Conservation (phyloP, 2,113 vertebrate genomes). For the Chascanopsetta lugubris region DNA sequence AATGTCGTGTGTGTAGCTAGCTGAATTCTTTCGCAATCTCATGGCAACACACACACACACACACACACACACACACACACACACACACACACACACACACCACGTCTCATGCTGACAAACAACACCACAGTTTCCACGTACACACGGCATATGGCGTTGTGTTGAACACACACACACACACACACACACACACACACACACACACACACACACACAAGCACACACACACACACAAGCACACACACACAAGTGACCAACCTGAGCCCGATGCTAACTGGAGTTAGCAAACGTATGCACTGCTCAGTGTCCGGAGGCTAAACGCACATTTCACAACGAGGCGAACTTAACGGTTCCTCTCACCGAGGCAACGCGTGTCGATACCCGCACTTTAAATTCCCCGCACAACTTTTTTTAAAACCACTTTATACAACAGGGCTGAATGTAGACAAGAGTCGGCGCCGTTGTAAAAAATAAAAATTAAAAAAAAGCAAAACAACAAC, state of each 20-base stretch:
- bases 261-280: constrained; percentile 10
- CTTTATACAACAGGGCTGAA: not conserved
- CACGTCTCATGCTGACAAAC: too few relatives aligned
- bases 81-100: not conserved
- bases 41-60: not conserved
- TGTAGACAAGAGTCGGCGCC: constrained; percentile 5
- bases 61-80: not conserved
- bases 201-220: too few relatives aligned
- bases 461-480: too few relatives aligned
- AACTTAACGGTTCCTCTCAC: not conserved
- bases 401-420: constrained; percentile 7
- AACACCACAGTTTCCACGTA: too few relatives aligned
- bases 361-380: accelerated
- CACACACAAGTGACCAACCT: not conserved
- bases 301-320: not conserved
- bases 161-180: not conserved
- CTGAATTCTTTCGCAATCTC: too few relatives aligned
- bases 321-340: too few relatives aligned
- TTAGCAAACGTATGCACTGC: constrained; percentile 37
- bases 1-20: too few relatives aligned
- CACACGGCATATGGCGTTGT: too few relatives aligned
- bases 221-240: too few relatives aligned
- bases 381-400: not conserved
- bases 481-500: too few relatives aligned
- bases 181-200: too few relatives aligned